Evolutionary conservation across 2,113 vertebrate species (phyloP).

Genomic region (Salvator merianae): DNA sequence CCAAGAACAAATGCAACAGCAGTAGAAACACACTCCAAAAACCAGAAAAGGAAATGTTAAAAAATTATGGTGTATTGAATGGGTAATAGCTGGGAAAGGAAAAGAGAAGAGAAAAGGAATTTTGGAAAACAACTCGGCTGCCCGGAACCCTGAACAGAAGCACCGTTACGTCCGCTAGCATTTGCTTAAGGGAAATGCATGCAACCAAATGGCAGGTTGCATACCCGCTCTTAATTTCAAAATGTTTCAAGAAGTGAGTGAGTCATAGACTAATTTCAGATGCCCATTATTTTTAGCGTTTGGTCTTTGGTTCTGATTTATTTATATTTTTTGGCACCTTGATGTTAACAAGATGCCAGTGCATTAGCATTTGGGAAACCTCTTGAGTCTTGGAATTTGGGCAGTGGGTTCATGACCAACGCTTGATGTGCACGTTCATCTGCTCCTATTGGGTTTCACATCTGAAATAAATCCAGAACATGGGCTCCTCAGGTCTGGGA

Average conservation of each 20-base stretch:
- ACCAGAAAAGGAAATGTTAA: no score
- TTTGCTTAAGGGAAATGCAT: background rate
- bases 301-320: accelerated
- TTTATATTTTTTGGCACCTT: accelerated
- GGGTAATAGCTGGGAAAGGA: background rate
- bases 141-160: background rate
- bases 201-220: background rate
- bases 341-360: accelerated
- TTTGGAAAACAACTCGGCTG: no score
- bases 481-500: background rate
- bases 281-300: background rate
- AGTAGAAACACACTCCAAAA: no score
- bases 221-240: background rate
- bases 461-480: background rate
- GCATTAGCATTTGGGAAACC: slow-evolving; percentile 12
- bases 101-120: background rate
- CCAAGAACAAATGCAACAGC: no score
- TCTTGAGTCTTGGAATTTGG: background rate
- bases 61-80: no score
- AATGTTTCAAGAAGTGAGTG: background rate
- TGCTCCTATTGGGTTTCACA: slow-evolving; percentile 55
- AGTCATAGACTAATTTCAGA: background rate
- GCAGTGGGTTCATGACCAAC: background rate
- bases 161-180: no score
- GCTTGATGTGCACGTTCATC: slow-evolving; percentile 38